A percentile compares a stretch with the other conserved stretches of the same genome.
Conservation (phyloP, 2,113 vertebrate genomes). For the Butorides virescens region DNA sequence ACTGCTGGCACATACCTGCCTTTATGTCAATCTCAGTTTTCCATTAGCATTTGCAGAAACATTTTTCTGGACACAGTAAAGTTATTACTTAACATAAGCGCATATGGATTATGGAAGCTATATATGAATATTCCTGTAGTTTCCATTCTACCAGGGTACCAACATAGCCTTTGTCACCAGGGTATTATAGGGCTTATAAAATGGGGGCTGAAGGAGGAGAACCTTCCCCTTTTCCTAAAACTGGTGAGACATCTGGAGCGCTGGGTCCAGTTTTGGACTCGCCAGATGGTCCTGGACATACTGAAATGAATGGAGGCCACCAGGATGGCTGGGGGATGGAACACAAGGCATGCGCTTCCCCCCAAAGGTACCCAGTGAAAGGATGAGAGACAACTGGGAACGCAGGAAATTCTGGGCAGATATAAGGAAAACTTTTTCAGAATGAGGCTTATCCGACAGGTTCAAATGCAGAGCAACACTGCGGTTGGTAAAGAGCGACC, state of each 20-base stretch:
- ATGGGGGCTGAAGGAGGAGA: background rate
- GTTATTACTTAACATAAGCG: background rate
- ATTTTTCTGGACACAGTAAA: background rate
- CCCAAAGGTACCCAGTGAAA: background rate
- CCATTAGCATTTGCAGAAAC: background rate
- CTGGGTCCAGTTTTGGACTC: background rate
- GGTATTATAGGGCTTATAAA: background rate
- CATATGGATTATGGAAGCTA: background rate
- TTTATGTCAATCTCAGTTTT: background rate
- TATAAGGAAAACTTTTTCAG: background rate
- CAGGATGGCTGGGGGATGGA: background rate
- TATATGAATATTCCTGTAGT: background rate
- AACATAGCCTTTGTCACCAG: background rate
- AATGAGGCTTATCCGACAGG: background rate
- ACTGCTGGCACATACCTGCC: background rate
- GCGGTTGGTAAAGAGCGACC: background rate
- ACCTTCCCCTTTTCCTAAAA: no score
- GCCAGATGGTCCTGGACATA: background rate
- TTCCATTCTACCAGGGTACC: background rate
- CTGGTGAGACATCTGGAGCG: background rate
- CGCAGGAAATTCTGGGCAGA: background rate
- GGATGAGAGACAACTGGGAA: background rate
- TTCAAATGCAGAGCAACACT: background rate
- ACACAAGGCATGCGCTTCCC: fast-evolving
- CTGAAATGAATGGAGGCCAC: background rate